phyloP scores from a whole-genome alignment of 2,113 vertebrate species.

The Petromus typicus region DNA sequence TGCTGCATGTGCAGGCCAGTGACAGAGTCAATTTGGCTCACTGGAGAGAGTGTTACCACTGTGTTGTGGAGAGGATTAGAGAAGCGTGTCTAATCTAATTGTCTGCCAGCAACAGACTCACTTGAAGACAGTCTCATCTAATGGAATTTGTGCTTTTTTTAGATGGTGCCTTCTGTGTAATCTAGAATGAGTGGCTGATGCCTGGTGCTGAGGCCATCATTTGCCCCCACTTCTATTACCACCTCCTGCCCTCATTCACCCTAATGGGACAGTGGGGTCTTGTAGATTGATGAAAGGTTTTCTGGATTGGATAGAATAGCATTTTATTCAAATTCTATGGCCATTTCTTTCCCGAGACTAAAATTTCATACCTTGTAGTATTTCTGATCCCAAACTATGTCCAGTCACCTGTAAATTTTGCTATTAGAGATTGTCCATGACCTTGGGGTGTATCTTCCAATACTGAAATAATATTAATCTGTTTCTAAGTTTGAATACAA shows the following conservation, averaged over 20 bases:
- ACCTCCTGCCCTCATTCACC: not conserved
- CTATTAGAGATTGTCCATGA: not conserved
- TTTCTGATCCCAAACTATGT: not conserved
- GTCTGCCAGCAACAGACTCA: constrained; percentile 47
- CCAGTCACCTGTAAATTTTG: not conserved
- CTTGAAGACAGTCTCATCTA: not conserved
- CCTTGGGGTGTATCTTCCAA: not conserved
- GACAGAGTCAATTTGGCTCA: constrained; percentile 69
- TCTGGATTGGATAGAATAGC: not conserved
- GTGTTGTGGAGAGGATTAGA: constrained; percentile 32
- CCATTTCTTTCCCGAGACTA: not conserved
- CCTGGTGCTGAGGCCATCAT: not conserved
- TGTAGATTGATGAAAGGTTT: not conserved
- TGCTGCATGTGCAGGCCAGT: constrained; percentile 50
- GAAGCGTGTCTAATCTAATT: constrained; percentile 72
- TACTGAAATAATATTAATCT: not conserved
- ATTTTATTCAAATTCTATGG: not conserved
- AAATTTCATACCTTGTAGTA: not conserved
- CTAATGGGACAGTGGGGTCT: not conserved
- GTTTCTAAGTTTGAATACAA: not conserved
- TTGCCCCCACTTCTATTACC: not conserved
- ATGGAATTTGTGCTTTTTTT: not conserved
- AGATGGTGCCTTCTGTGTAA: not conserved
- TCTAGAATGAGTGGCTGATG: not conserved
- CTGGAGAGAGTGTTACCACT: constrained; percentile 37